Evolutionary conservation across 2,113 vertebrate species (phyloP).

Genomic region (Laticauda colubrina): DNA sequence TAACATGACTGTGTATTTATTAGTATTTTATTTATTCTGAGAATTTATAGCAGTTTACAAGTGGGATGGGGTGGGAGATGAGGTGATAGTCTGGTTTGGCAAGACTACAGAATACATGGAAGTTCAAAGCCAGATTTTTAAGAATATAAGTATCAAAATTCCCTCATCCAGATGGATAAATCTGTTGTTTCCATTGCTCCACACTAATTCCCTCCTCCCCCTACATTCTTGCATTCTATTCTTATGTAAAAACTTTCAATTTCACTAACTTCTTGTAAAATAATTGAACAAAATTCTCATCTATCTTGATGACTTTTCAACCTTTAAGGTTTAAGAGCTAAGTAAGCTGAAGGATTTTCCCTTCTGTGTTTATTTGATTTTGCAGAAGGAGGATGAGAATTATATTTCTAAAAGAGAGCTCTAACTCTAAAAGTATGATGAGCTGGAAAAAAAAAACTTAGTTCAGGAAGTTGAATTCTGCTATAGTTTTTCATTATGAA

Average conservation of each 20-base stretch:
- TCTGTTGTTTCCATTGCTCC: background rate
- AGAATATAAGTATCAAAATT: background rate
- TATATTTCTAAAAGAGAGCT: background rate
- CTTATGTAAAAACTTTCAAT: background rate
- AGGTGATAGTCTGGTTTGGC: background rate
- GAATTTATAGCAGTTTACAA: background rate
- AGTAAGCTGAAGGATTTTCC: background rate
- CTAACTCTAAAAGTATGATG: background rate
- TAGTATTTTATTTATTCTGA: background rate
- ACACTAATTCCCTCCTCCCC: background rate
- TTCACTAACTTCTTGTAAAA: background rate
- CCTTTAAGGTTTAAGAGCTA: background rate
- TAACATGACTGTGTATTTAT: background rate
- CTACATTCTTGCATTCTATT: background rate
- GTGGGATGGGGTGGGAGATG: too few species aligned
- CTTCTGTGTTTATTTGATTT: background rate
- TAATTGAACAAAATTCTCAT: background rate
- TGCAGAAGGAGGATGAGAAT: background rate
- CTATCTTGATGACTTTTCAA: background rate
- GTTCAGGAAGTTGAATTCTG: background rate
- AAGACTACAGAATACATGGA: background rate
- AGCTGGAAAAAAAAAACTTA: background rate
- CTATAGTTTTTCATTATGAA: background rate
- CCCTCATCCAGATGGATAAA: background rate
- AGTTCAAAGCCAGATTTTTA: background rate